Evolutionary conservation across 2,888 invertebrate genomes (phyloP).

Genomic region (Netelia fuscicornis): DNA sequence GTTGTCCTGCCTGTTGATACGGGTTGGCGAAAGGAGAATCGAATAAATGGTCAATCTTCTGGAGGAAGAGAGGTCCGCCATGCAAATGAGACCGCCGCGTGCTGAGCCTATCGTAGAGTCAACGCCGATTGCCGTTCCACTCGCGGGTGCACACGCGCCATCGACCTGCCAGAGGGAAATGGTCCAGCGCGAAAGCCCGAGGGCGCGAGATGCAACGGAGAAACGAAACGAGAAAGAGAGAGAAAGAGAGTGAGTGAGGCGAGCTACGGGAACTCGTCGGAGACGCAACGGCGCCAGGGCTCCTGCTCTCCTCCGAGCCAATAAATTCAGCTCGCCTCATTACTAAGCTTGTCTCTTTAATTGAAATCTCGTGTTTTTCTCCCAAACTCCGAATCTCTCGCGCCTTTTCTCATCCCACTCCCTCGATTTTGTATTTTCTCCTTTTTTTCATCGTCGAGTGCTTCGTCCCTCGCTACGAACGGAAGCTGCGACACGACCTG

Average conservation of each 20-base stretch:
- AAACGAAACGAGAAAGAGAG: conserved; percentile 20
- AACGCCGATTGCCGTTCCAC: conserved; percentile 11
- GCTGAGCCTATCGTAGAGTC: conserved; percentile 51
- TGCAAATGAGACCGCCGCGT: conserved; percentile 52
- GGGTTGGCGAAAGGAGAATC: not conserved
- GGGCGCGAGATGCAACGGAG: conserved; percentile 70
- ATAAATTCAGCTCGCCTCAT: conserved; percentile 85
- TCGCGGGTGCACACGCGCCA: conserved; percentile 44
- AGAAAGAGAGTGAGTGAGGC: conserved; percentile 23
- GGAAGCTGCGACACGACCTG: conserved; percentile 35
- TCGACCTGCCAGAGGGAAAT: not conserved
- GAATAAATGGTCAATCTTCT: conserved; percentile 21
- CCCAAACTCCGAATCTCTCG: conserved; percentile 69
- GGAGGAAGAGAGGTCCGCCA: conserved; percentile 3
- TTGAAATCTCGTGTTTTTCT: conserved; percentile 88
- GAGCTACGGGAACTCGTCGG: conserved; percentile 67
- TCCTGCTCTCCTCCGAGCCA: conserved; percentile 72
- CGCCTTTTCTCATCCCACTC: conserved; percentile 46
- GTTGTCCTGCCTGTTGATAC: not conserved
- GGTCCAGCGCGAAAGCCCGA: conserved; percentile 56
- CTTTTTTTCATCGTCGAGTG: conserved; percentile 26
- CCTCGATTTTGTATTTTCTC: conserved; percentile 48
- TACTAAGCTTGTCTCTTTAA: conserved; percentile 87
- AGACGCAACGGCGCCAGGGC: conserved; percentile 77
- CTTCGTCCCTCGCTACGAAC: conserved; percentile 15